A percentile compares a stretch with the other conserved stretches of the same genome.
Evolutionary conservation across 2,113 vertebrate species (phyloP).

Genomic region (Poecilia latipinna): DNA sequence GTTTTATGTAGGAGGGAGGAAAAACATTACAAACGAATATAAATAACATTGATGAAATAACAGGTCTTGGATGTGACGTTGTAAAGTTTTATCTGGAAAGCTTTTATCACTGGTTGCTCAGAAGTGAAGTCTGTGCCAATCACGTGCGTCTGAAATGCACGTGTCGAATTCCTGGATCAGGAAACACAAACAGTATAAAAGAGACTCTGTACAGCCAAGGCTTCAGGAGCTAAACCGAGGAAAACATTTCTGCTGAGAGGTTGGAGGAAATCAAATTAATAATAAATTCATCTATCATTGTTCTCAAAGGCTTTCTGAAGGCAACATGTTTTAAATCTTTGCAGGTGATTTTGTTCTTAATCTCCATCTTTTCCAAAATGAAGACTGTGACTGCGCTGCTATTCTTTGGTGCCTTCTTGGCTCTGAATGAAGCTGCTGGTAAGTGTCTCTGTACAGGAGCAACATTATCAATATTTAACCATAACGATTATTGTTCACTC

Average conservation of each 20-base stretch:
- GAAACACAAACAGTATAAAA: not conserved
- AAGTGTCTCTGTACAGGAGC: not conserved
- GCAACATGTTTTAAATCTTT: not conserved
- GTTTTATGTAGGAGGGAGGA: no score
- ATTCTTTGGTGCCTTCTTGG: not conserved
- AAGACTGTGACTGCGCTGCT: not conserved
- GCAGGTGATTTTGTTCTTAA: not conserved
- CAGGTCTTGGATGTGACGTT: no score
- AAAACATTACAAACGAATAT: no score
- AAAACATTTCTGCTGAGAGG: not conserved
- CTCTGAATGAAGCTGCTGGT: not conserved
- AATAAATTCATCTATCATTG: no score
- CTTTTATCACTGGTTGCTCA: no score
- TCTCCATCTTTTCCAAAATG: slow-evolving; percentile 4
- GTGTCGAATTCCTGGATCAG: not conserved
- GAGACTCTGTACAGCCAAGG: not conserved
- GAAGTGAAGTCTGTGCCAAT: not conserved
- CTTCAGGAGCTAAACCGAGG: not conserved
- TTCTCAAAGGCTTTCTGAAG: no score
- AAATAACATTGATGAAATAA: no score
- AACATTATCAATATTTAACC: no score
- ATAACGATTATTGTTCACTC: no score
- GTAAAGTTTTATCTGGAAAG: no score
- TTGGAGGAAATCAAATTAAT: not conserved
- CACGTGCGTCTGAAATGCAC: no score